Conservation (phyloP, 2,113 vertebrate species). For the Rhinichthys klamathensis region DNA sequence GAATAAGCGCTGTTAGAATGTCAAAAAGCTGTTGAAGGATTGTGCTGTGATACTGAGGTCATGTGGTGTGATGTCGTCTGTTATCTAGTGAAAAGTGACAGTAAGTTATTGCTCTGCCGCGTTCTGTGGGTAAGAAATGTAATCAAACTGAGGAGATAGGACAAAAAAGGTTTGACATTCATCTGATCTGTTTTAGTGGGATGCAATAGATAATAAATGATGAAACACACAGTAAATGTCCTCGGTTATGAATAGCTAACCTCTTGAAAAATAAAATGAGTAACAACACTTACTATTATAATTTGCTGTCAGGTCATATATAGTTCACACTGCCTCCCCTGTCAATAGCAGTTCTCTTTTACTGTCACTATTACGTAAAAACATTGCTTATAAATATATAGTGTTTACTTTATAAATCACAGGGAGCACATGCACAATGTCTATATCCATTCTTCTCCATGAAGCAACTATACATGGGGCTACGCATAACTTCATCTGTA, state of each 20-base stretch:
- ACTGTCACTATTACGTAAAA: neutral
- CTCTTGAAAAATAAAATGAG: neutral
- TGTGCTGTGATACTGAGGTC: neutral
- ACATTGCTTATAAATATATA: neutral
- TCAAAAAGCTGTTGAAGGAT: constrained; percentile 6
- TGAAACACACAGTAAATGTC: neutral
- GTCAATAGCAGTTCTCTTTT: neutral
- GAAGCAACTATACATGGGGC: neutral
- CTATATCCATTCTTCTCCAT: neutral
- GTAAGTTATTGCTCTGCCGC: neutral
- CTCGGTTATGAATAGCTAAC: neutral
- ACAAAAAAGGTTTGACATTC: neutral
- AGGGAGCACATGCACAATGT: neutral
- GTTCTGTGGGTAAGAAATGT: neutral
- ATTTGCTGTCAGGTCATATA: constrained; percentile 20
- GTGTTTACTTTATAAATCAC: neutral
- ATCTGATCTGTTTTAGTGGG: neutral
- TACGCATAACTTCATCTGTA: neutral
- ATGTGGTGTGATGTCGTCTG: neutral
- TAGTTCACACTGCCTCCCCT: neutral
- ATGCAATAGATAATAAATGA: constrained; percentile 7
- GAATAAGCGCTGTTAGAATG: constrained; percentile 1
- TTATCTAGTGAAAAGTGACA: neutral
- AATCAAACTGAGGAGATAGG: neutral
- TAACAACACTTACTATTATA: neutral